These are phyloP conservation scores for Drosophila varians DNA, from an alignment of 1,140 invertebrate genomes.

Conservation along the genomic window DNA sequence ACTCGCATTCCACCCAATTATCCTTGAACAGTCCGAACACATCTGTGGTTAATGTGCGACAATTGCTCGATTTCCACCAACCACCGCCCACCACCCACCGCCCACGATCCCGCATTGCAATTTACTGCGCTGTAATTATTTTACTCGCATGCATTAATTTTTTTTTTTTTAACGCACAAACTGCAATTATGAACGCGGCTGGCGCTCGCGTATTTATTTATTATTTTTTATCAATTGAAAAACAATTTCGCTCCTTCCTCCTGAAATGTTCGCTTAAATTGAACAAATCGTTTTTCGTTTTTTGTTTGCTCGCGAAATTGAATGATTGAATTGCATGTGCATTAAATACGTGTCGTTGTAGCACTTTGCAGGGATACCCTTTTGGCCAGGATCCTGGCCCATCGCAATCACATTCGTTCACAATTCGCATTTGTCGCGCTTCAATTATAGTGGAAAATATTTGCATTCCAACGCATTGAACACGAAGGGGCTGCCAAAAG, in stretches of 20 bases:
- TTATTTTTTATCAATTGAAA: slow-evolving; percentile 25
- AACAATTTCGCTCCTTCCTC: slow-evolving; percentile 9
- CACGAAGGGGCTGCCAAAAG: not conserved
- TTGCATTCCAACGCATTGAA: slow-evolving; percentile 46
- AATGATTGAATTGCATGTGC: slow-evolving; percentile 32
- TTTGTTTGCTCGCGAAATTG: slow-evolving; percentile 36
- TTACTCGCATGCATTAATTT: slow-evolving; percentile 12
- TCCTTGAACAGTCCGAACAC: slow-evolving; percentile 29
- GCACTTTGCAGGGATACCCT: not conserved
- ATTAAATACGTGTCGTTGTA: slow-evolving; percentile 40
- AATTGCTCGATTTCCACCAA: slow-evolving; percentile 34
- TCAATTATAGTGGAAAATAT: slow-evolving; percentile 63
- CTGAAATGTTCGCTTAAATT: slow-evolving; percentile 1
- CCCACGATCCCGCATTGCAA: slow-evolving; percentile 26
- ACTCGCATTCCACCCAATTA: not conserved
- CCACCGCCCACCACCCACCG: not conserved
- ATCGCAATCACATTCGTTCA: slow-evolving; percentile 36
- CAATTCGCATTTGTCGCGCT: slow-evolving; percentile 54
- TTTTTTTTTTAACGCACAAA: slow-evolving; percentile 3
- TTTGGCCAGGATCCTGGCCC: slow-evolving; percentile 1
- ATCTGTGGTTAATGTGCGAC: slow-evolving; percentile 66
- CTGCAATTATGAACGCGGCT: slow-evolving; percentile 47
- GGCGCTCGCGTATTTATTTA: not conserved
- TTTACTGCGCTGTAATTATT: slow-evolving; percentile 51
- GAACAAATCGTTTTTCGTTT: slow-evolving; percentile 13